Evolutionary conservation across 2,797 vertebrate genomes (phyloP).

Genomic region (Sciurus vulgaris): DNA sequence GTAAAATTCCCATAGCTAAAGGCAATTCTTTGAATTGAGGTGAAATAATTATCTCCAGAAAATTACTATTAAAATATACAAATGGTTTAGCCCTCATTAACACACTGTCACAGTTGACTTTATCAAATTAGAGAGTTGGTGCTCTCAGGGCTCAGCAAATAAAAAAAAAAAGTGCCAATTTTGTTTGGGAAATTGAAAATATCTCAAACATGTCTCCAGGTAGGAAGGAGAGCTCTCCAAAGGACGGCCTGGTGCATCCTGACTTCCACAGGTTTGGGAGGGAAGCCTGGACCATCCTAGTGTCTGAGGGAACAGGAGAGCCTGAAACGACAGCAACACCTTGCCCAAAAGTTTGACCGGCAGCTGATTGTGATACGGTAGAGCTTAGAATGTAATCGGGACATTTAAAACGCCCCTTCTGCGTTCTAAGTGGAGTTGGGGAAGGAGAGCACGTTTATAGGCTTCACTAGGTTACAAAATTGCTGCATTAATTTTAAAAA

Average conservation of each 20-base stretch:
- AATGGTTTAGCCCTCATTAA: conserved; percentile 26
- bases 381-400: background rate
- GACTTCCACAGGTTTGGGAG: background rate
- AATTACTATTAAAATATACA: conserved; percentile 49
- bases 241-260: rapidly evolving
- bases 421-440: background rate
- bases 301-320: too few relatives aligned
- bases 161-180: background rate
- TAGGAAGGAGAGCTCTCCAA: too few relatives aligned
- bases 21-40: background rate
- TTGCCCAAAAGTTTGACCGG: too few relatives aligned
- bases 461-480: background rate
- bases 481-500: background rate
- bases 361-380: background rate
- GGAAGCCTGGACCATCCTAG: rapidly evolving
- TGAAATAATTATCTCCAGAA: conserved; percentile 52
- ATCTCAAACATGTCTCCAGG: background rate
- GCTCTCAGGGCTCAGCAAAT: conserved; percentile 20
- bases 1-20: background rate
- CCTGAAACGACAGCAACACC: background rate
- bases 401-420: background rate
- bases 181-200: background rate
- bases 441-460: background rate
- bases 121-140: conserved; percentile 20
- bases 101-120: conserved; percentile 33